phyloP scores from a whole-genome alignment of 2,888 invertebrate species.

The Hirtodrosophila histrioides region DNA sequence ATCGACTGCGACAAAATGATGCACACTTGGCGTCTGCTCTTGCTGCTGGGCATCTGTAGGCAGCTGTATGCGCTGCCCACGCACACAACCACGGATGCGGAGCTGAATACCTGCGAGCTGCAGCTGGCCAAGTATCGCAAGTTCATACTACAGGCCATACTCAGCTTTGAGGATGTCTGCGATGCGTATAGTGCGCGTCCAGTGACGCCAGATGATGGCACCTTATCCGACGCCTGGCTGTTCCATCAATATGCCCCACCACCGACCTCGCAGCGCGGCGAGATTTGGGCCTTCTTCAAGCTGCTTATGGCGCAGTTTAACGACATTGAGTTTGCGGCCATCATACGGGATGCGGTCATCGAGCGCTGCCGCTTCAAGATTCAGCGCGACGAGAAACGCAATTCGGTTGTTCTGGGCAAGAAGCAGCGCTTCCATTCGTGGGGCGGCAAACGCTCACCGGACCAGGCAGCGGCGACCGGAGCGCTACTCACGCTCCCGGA shows the following conservation, averaged over 20 bases:
- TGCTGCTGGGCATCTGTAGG: constrained; percentile 48
- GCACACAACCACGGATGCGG: constrained; percentile 50
- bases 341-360: constrained; percentile 80
- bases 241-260: constrained; percentile 76
- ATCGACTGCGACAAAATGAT: constrained; percentile 32
- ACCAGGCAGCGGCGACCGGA: constrained; percentile 17
- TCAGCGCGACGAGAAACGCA: constrained; percentile 81
- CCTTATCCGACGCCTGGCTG: constrained; percentile 38
- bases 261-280: constrained; percentile 74
- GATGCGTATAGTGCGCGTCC: constrained; percentile 76
- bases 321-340: constrained; percentile 79
- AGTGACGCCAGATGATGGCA: constrained; percentile 40
- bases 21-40: constrained; percentile 51
- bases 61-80: constrained; percentile 49
- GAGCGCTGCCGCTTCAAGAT: constrained; percentile 81
- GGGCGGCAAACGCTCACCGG: constrained; percentile 83
- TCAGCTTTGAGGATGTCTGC: constrained; percentile 83
- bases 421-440: constrained; percentile 84
- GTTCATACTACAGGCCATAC: constrained; percentile 81
- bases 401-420: constrained; percentile 82
- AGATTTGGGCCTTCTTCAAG: constrained; percentile 83
- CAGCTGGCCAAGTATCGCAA: constrained; percentile 82
- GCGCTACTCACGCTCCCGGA: constrained; percentile 33
- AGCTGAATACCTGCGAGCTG: constrained; percentile 76
- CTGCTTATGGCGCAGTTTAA: constrained; percentile 82